These are phyloP conservation scores for Brachystomella parvula DNA, from an alignment of 1,140 invertebrate species.

Conservation along the genomic window DNA sequence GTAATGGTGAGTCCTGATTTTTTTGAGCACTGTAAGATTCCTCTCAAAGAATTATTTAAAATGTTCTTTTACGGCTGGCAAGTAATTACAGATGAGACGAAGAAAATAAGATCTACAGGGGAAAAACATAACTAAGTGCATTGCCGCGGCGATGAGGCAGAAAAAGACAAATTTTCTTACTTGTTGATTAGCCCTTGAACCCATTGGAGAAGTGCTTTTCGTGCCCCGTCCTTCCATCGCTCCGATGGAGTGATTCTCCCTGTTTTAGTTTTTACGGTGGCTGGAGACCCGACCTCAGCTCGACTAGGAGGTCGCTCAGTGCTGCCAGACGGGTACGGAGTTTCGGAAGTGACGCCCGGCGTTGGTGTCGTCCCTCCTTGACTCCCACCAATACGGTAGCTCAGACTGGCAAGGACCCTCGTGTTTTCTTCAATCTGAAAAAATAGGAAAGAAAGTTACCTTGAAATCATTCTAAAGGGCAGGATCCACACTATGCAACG, in stretches of 20 bases:
- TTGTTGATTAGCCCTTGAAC: slow-evolving; percentile 85
- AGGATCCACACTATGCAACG: too few relatives aligned
- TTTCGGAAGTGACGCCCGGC: slow-evolving; percentile 49
- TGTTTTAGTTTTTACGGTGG: slow-evolving; percentile 16
- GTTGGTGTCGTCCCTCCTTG: slow-evolving; percentile 16
- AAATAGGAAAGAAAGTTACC: background rate
- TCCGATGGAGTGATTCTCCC: slow-evolving; percentile 44
- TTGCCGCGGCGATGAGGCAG: too few relatives aligned
- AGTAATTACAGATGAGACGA: background rate
- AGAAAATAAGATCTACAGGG: background rate
- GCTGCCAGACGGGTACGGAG: background rate
- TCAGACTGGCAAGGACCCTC: slow-evolving; percentile 74
- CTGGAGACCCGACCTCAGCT: slow-evolving; percentile 20
- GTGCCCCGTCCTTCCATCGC: slow-evolving; percentile 76
- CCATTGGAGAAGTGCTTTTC: slow-evolving; percentile 88
- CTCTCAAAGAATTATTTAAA: background rate
- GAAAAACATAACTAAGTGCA: too few relatives aligned
- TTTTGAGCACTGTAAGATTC: too few relatives aligned
- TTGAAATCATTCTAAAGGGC: background rate
- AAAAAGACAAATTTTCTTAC: slow-evolving; percentile 48
- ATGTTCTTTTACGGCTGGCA: background rate
- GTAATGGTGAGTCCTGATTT: too few relatives aligned
- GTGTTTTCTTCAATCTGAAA: slow-evolving; percentile 91
- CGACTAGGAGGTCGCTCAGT: slow-evolving; percentile 45
- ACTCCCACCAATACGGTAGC: slow-evolving; percentile 68